phyloP scores from a whole-genome alignment of 2,113 vertebrate species.

The Phoxinus phoxinus region DNA sequence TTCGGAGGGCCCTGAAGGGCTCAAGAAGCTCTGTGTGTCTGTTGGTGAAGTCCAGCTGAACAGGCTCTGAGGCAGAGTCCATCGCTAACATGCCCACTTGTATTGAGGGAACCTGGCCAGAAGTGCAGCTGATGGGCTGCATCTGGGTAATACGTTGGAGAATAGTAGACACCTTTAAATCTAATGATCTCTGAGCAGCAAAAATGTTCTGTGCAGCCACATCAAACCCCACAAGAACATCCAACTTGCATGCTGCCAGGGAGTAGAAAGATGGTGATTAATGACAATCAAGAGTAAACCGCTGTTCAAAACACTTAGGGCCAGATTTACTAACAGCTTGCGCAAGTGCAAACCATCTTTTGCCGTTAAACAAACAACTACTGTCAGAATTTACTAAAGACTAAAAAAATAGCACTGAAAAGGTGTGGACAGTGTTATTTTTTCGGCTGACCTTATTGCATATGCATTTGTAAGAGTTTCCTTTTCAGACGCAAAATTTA shows the following conservation, averaged over 20 bases:
- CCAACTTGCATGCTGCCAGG: slow-evolving; percentile 84
- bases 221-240: slow-evolving; percentile 93
- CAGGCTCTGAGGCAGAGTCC: slow-evolving; percentile 73
- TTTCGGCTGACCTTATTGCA: too few species aligned
- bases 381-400: too few species aligned
- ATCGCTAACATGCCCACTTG: slow-evolving; percentile 82
- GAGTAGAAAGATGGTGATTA: slow-evolving; percentile 5
- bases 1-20: slow-evolving; percentile 77
- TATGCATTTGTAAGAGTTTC: too few species aligned
- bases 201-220: slow-evolving; percentile 85
- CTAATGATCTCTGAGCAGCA: slow-evolving; percentile 80
- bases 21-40: slow-evolving; percentile 79
- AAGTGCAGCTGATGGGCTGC: slow-evolving; percentile 84
- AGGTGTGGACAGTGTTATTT: too few species aligned
- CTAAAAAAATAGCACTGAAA: too few species aligned
- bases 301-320: background rate
- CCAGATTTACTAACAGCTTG: too few species aligned
- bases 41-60: slow-evolving; percentile 83
- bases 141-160: slow-evolving; percentile 87
- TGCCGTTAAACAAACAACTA: too few species aligned
- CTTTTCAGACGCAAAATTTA: too few species aligned
- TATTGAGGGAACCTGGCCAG: slow-evolving; percentile 77
- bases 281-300: background rate
- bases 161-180: slow-evolving; percentile 79
- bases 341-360: too few species aligned